Percentiles rank a stretch among this genome's conserved stretches.
These are phyloP conservation scores for Watsonalla cultraria DNA, from an alignment of 2,888 invertebrate genomes.

Conservation along the genomic window DNA sequence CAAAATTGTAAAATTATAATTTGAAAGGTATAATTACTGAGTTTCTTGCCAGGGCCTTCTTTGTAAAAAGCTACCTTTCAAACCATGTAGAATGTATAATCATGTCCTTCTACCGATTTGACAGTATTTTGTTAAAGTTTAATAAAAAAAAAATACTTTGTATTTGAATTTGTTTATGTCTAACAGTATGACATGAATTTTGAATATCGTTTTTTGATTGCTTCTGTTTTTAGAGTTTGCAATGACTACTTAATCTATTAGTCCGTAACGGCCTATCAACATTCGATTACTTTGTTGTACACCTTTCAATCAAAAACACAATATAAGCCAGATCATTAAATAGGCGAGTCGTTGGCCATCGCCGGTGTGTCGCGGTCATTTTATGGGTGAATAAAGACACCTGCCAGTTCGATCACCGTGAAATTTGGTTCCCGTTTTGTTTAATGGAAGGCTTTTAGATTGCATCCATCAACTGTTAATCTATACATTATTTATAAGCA, in stretches of 20 bases:
- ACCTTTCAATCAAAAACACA: slow-evolving; percentile 6
- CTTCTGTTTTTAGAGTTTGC: neutral
- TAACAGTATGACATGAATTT: too few relatives aligned
- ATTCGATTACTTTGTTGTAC: neutral
- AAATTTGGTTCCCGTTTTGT: slow-evolving; percentile 16
- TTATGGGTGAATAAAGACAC: slow-evolving; percentile 28
- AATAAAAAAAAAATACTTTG: too few relatives aligned
- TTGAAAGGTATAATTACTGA: too few relatives aligned
- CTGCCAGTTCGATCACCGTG: slow-evolving; percentile 36
- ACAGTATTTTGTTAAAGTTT: too few relatives aligned
- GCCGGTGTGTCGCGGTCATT: slow-evolving; percentile 19
- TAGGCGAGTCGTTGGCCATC: slow-evolving; percentile 17
- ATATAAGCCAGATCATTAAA: slow-evolving; percentile 10
- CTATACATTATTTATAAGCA: neutral
- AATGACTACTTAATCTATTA: neutral
- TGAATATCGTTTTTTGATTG: too few relatives aligned
- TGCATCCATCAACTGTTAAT: neutral
- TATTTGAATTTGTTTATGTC: too few relatives aligned
- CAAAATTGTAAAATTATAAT: too few relatives aligned
- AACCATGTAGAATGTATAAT: too few relatives aligned
- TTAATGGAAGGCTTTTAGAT: neutral
- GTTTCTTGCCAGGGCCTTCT: too few relatives aligned
- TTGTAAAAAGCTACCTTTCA: too few relatives aligned
- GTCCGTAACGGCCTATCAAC: neutral
- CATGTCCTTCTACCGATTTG: too few relatives aligned